Percentiles rank a stretch among this genome's conserved stretches.
Conservation (phyloP, 2,797 vertebrate genomes). For the Lates japonicus region DNA sequence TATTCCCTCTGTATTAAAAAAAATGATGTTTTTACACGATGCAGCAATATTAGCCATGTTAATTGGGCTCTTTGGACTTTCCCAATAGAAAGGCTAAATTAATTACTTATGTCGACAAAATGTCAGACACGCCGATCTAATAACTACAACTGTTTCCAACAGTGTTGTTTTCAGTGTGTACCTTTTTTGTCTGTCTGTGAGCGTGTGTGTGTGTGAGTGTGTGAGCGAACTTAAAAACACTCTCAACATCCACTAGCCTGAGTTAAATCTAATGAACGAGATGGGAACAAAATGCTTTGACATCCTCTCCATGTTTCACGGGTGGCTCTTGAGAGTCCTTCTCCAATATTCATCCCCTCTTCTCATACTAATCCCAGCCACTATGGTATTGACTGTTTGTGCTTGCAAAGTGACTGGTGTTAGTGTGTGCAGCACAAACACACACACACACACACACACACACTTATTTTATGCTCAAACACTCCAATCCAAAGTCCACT, state of each 20-base stretch:
- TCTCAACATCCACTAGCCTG: slow-evolving; percentile 53
- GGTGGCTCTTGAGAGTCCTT: slow-evolving; percentile 71
- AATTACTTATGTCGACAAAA: slow-evolving; percentile 89
- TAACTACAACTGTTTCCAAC: slow-evolving; percentile 82
- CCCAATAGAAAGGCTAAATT: slow-evolving; percentile 86
- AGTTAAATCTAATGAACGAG: slow-evolving; percentile 80
- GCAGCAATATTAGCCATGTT: slow-evolving; percentile 88
- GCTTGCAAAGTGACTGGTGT: slow-evolving; percentile 66
- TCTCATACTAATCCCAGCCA: slow-evolving; percentile 79
- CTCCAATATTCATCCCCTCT: slow-evolving; percentile 75
- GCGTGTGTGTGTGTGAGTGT: slow-evolving; percentile 32
- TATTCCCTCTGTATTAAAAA: slow-evolving; percentile 90
- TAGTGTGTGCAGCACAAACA: slow-evolving; percentile 20
- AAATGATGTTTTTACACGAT: slow-evolving; percentile 86
- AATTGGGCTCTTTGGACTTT: slow-evolving; percentile 89
- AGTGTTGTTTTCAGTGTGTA: slow-evolving; percentile 70
- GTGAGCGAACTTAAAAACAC: slow-evolving; percentile 41
- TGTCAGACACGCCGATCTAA: slow-evolving; percentile 86
- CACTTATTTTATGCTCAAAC: slow-evolving; percentile 38
- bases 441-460: slow-evolving; percentile 20
- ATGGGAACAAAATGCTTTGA: slow-evolving; percentile 80
- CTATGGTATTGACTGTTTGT: slow-evolving; percentile 72
- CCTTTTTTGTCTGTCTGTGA: slow-evolving; percentile 30
- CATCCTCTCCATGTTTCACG: slow-evolving; percentile 79
- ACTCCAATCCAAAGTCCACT: slow-evolving; percentile 52